Evolutionary conservation across 2,888 invertebrate species (phyloP), one percentile per base, ranked within the genome.

Genomic region (Carpatolechia fugitivella): DNA sequence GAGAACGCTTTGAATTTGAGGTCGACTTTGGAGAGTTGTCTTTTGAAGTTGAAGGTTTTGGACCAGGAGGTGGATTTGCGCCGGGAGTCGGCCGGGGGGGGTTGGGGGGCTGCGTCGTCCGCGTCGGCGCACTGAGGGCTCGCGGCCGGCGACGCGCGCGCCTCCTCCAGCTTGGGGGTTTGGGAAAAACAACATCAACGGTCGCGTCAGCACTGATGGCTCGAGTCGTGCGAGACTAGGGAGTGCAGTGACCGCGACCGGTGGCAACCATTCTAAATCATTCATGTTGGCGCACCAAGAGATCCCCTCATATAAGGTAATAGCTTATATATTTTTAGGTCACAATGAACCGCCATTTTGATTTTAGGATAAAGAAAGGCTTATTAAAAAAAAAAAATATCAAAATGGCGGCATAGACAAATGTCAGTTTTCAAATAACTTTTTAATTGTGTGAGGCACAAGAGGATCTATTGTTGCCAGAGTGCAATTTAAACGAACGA

Each of bases 31-130:
- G 95, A 95, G 67, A 96, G 91, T 83, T 96, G 95, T 67, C 95
- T 93, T 82, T 96, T 96, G 58, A 96, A 90, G 80, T 94, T 95
- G 88, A 95, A 95, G 58, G 93, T 92, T 82, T 95, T 95, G 95
- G 95, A 95, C 56, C 92, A 82, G 62, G 93, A 92, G 31, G 93
- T 92, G 31, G 94, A 94, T 69, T 93, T 93, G 65, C 94, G 91
- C 59, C 94, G 82, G 36, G 80, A 68, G 70, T 92, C 92, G 59
- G 20, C 8, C 18, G 51, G 20, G 30, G 72, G 64, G 56, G 71
- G 73, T 67, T 72, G 85, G 56, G 62, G 85, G 58, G 74, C 14
- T 10, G 18, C 69, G 54, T 66, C 60, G 59, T 59, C 66, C 35
- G 49, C 58, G 48, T 18, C 18, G 18, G 40, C 20, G 36, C 14